Base-by-base conservation (phyloP, 1,140 invertebrate genomes). In the Zaprionus africanus region DNA sequence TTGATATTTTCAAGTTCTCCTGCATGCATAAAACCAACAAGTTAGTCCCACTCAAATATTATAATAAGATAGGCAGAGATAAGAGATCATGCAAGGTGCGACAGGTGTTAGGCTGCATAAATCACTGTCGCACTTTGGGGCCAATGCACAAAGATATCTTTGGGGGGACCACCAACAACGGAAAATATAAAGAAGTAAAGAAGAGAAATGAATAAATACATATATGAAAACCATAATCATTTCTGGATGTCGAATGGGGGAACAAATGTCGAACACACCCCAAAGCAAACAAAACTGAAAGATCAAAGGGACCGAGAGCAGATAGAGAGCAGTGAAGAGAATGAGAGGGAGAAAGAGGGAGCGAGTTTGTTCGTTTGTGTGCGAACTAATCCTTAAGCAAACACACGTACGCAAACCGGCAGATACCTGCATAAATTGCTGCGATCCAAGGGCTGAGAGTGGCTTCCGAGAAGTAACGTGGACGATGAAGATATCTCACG, bases 401-500 rank as follows among this genome's bases (percentile, higher is more conserved):
- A 79, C 71, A 76, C 67, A 79, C 77, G 77, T 71, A 66, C 13
- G n/a, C 51, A 54, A 19, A 15, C 19, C 17, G 17, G 36, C 31
- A 61, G 53, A 76, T 85, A 86, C 82, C 82, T 84, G 82, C 82
- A 84, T 84, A 78, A 85, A 81, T 78, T 43, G 63, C 28, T 43
- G 9, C 41, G 12, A 28, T 64, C 59, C 58, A 77, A 66, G 64
- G 56, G 61, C 53, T 38, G 51, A 46, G 31, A 73, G 26, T 53
- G n/a, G 38, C 64, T 85, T 85, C 82, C 63, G 79, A 85, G 82
- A 85, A 84, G 11, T 19, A 4, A 5, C 19, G 67, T 24, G 54
- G 46, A 24, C 54, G 78, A 85, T 85, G 82, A 85, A 85, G 82
- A 82, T 85, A 85, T 86, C 82, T 82, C 82, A 85, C 82, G 82